Base-by-base conservation (phyloP, 2,113 vertebrate genomes). In the Tragelaphus imberbis region DNA sequence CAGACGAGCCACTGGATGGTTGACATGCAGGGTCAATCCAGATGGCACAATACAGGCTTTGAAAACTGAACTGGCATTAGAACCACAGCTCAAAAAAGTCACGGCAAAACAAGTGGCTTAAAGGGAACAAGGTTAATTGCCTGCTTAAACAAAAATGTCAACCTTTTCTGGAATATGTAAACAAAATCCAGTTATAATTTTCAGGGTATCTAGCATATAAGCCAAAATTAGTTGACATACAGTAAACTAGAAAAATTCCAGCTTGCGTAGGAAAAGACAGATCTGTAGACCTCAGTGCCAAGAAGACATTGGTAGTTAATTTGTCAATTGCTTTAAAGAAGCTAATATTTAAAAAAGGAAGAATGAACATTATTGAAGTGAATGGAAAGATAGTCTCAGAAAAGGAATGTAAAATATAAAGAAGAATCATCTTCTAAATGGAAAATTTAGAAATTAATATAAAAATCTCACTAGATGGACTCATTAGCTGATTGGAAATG, bases 181-280 rank as follows among this genome's bases (percentile, higher is more conserved):
- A 85, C 16, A 90, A 97, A 97, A 94, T 61, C 58, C 84, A 92
- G 49, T 97, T n/a, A 40, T 84, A 93, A 88, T 94, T 91, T 95
- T 77, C 6, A 88, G 80, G 94, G 82, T 92, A 79, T 85, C 47
- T 30, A 95, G 79, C 77, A 84, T 51, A 59, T 88, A 85, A 80
- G 55, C 91, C 90, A 97, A 71, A 81, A 75, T 95, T 90, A 92
- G 28, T 61, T 97, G 91, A 36, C 85, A 16, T 59, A 44, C 30
- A 90, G 3, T 77, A 95, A 84, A 77, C 51, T 75, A 79, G 40
- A 84, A 94, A 87, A 92, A 56, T 92, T 51, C 92, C 21, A 56
- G 13, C 81, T 94, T 92, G 36, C 9, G 44, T 89, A 79, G 85
- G 63, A 94, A 96, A 94, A 85, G 63, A 81, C 53, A 81, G 84